Evolutionary conservation across 1,140 invertebrate species (phyloP).

Genomic region (Atta texana): DNA sequence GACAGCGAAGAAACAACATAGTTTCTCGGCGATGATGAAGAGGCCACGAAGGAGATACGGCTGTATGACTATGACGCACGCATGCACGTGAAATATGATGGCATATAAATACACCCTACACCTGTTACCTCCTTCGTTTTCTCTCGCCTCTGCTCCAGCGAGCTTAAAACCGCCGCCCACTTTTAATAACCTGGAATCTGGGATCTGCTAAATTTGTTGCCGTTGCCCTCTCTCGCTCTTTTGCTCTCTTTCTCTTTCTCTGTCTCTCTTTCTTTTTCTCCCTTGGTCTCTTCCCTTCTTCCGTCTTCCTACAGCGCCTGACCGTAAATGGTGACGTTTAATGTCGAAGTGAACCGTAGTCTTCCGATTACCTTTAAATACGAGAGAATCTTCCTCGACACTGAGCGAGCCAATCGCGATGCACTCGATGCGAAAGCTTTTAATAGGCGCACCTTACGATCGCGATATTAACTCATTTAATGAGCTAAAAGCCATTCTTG

Average conservation of each 20-base stretch:
- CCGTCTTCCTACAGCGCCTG: conserved; percentile 32
- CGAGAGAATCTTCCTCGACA: conserved; percentile 22
- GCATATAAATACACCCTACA: conserved; percentile 84
- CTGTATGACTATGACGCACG: conserved; percentile 70
- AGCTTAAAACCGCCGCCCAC: conserved; percentile 76
- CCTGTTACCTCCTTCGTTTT: conserved; percentile 80
- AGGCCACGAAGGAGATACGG: conserved; percentile 38
- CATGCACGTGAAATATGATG: conserved; percentile 62
- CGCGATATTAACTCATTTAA: conserved; percentile 28
- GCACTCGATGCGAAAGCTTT: conserved; percentile 58
- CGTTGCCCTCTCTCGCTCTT: conserved; percentile 25
- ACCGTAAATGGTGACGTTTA: conserved; percentile 76
- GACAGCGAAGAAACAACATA: not conserved
- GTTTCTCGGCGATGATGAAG: conserved; percentile 46
- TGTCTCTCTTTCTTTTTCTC: conserved; percentile 24
- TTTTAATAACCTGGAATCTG: conserved; percentile 85
- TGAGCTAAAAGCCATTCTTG: not conserved
- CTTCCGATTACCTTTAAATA: conserved; percentile 13
- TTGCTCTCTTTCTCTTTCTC: not conserved
- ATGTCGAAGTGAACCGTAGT: not conserved
- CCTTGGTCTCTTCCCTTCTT: conserved; percentile 48
- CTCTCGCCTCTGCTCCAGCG: conserved; percentile 71
- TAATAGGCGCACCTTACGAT: conserved; percentile 38
- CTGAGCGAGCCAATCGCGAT: conserved; percentile 36
- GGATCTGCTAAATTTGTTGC: conserved; percentile 82